Evolutionary conservation across 2,888 invertebrate species (phyloP), one percentile per base, ranked within the genome.

Genomic region (Mythimna loreyi): DNA sequence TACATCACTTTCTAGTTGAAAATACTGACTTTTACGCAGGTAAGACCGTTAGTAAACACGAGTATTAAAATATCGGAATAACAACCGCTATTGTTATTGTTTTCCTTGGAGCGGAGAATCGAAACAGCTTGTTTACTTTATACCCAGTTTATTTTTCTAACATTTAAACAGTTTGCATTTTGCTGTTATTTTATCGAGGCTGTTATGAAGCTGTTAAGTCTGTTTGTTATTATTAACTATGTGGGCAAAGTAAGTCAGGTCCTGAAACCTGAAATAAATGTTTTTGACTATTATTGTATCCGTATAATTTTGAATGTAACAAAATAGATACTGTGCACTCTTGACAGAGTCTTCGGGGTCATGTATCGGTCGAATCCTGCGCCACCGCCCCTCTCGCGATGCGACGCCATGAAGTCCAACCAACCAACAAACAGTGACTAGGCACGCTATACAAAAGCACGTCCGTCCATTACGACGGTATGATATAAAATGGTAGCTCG

Each of bases 51-150:
- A 2, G 5, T 16, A 5, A 23, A 21, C 21, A 4, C 23, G 8
- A 56, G 63, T 65, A 25, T 57, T 65, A 69, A 62, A 67, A 67
- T 73, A 73, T 58, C 64, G 47, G 50, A 67, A 63, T 40, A 55
- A 13, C 57, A 67, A 36, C 40, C 11, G 40, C 1, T 50, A 25
- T 11, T 73, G 65, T 77, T 76, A 61, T 73, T 80, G 80, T 80
- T 76, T 64, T 45, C 30, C 33, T 58, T 66, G 21, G 23, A 65
- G 45, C 4, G 23, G 49, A 53, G 30, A 61, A 68, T 58, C 52
- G 53, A 50, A 67, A 67, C 23, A 28, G 25, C 11, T 19, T 28
- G 50, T 64, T 77, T 67, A 64, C 49, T 45, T 49, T 57, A 58
- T 30, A n/a, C 3, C 1, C 19, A 16, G 19, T 65, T 75, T 70